phyloP scores from a whole-genome alignment of 2,888 invertebrate species.

The Emmelina monodactyla region DNA sequence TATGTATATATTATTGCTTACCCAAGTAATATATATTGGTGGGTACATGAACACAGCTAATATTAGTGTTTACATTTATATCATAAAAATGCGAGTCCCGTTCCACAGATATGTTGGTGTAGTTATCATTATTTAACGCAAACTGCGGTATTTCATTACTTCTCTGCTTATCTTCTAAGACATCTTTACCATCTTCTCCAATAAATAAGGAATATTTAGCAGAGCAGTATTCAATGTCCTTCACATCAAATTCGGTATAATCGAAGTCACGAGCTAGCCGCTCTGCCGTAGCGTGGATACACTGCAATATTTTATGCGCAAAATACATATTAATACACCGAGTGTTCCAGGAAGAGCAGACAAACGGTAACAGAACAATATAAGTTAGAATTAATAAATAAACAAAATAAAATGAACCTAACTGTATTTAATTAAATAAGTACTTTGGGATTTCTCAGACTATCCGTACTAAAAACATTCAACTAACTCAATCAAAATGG shows the following conservation, averaged over 20 bases:
- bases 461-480: too few relatives aligned
- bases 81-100: conserved; percentile 86
- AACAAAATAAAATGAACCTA: too few relatives aligned
- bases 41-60: conserved; percentile 92
- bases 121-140: conserved; percentile 39
- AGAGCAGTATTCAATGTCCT: conserved; percentile 72
- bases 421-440: too few relatives aligned
- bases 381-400: too few relatives aligned
- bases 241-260: conserved; percentile 36
- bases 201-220: conserved; percentile 76
- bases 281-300: conserved; percentile 81
- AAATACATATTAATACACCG: conserved; percentile 7
- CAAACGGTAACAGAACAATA: too few relatives aligned
- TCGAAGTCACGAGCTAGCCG: conserved; percentile 69
- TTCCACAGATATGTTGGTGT: conserved; percentile 67
- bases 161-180: conserved; percentile 7
- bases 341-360: conserved; percentile 2
- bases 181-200: conserved; percentile 25
- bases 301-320: too few relatives aligned
- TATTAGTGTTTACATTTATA: conserved; percentile 78
- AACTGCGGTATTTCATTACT: conserved; percentile 28
- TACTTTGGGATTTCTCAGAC: too few relatives aligned
- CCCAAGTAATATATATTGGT: conserved; percentile 90
- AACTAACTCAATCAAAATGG: too few relatives aligned
- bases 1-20: conserved; percentile 23